Base-by-base conservation (phyloP, 2,888 invertebrate species). In the Cerastis leucographa region DNA sequence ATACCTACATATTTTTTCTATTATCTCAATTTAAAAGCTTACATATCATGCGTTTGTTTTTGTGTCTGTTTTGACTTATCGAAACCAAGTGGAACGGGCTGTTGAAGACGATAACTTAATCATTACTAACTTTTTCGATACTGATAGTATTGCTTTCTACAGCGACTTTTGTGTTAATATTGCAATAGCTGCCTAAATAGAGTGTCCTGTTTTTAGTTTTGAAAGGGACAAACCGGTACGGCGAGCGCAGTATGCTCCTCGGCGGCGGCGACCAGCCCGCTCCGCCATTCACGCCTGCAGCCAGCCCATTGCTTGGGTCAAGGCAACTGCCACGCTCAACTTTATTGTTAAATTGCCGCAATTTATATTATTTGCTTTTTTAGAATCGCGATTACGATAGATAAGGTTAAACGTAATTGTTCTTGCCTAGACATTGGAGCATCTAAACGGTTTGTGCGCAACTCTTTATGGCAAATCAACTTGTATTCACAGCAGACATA, bases 321-420 rank as follows among this genome's bases (percentile, higher is more conserved):
- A 88, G 88, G 88, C 77, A 65, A 88, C 80, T 68, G 83, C 86
- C 83, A 86, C 87, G 86, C 83, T 85, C 85, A 86, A 80, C 83
- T 87, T 90, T 90, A 90, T 90, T 90, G 88, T 85, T 89, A 88
- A 87, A 90, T 89, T 87, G 83, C 91, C 70, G 88, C 87, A 91
- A 91, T 89, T 90, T 91, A 88, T 89, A 87, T 89, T 87, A 91
- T 85, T 87, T 84, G 86, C 81, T 88, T 88, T 86, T 88, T 89
- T 86, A 85, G 85, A 87, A 80, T 81, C 78, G 83, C 86, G 76
- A 76, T 87, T 88, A 88, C 78, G 71, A 80, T 87, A 88, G 80
- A 85, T 89, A 87, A 87, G 87, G 88, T 86, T 86, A 83, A 78
- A 88, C 64, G 70, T 88, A 85, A 87, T 88, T 85, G 86, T 82